A percentile compares a stretch with the other conserved stretches of the same genome.
These are phyloP conservation scores for Cephus pulcher DNA, from an alignment of 2,888 invertebrate genomes.

Conservation along the genomic window DNA sequence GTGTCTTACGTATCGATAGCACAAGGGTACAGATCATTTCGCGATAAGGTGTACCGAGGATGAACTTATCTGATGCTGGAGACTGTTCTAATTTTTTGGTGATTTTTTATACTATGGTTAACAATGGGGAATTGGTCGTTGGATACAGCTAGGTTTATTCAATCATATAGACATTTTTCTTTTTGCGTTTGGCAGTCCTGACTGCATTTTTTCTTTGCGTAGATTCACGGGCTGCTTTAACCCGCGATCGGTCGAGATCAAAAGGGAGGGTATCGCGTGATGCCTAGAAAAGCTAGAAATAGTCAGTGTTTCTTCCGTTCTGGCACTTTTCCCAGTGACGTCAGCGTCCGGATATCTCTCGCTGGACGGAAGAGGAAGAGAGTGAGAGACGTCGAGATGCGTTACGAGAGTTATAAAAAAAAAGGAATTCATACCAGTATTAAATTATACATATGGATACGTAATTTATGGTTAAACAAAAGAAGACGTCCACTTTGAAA, in stretches of 20 bases:
- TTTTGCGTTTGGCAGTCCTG: neutral
- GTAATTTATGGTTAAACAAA: neutral
- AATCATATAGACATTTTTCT: neutral
- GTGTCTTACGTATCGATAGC: neutral
- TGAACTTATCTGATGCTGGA: no score
- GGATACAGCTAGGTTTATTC: neutral
- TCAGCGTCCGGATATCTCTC: neutral
- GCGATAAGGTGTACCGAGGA: no score
- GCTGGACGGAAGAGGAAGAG: neutral
- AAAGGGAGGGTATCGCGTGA: neutral
- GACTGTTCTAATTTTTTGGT: no score
- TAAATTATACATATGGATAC: neutral
- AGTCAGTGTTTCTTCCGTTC: constrained; percentile 4
- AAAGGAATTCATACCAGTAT: neutral
- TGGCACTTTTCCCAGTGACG: constrained; percentile 24
- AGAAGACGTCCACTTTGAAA: neutral
- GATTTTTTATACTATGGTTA: no score
- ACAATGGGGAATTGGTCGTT: neutral
- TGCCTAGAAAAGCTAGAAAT: neutral
- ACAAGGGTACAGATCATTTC: neutral
- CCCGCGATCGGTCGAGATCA: constrained; percentile 12
- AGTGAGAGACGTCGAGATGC: neutral
- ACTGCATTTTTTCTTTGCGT: neutral
- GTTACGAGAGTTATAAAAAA: neutral
- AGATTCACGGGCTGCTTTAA: neutral